Percentiles rank a stretch among this genome's conserved stretches.
phyloP scores from a whole-genome alignment of 2,797 vertebrate species.

The Dendrocincla tyrannina region DNA sequence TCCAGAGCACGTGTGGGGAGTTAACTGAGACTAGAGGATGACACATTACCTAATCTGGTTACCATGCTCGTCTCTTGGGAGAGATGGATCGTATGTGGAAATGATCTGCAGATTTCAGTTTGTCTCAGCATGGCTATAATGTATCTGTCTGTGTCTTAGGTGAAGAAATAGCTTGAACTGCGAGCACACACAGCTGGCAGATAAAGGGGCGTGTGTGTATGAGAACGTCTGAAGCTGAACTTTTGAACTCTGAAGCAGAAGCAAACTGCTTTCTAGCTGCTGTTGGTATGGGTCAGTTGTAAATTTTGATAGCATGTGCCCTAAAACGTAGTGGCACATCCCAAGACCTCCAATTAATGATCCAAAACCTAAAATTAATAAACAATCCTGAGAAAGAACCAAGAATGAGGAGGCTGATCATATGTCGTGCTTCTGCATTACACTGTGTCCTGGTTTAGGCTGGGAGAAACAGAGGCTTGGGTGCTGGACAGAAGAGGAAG shows the following conservation, averaged over 20 bases:
- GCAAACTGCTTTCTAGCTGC: background rate
- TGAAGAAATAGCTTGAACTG: background rate
- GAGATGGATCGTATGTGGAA: background rate
- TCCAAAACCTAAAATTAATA: background rate
- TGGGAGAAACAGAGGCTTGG: background rate
- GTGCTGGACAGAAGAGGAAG: background rate
- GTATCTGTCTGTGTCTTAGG: background rate
- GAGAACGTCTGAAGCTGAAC: background rate
- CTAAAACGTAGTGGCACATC: background rate
- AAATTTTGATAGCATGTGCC: background rate
- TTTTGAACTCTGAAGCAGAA: background rate
- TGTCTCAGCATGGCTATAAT: background rate
- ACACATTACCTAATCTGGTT: background rate
- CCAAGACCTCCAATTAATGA: background rate
- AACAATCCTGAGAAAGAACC: background rate
- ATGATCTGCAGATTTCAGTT: background rate
- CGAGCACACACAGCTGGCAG: background rate
- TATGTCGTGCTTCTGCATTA: background rate
- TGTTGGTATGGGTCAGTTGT: rapidly evolving
- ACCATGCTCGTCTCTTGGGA: background rate
- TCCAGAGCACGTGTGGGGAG: conserved; percentile 5
- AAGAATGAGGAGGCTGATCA: background rate
- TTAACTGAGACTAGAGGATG: conserved; percentile 13
- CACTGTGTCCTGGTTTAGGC: background rate
- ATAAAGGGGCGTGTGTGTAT: background rate